phyloP scores from a whole-genome alignment of 2,797 vertebrate species.

The Octomys mimax region DNA sequence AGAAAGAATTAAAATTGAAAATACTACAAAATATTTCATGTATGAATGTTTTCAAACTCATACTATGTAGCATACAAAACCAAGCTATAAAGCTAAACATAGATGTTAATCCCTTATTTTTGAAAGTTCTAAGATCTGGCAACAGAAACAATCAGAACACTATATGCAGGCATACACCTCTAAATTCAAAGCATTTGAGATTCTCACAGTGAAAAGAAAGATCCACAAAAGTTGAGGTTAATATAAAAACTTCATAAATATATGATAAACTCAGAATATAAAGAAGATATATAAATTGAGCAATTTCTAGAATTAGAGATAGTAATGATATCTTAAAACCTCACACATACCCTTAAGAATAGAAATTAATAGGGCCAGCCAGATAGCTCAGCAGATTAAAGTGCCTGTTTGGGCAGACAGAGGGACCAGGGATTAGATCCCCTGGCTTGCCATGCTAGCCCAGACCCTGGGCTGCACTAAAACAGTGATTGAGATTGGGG shows the following conservation, averaged over 20 bases:
- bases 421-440: too few species aligned
- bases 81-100: neutral
- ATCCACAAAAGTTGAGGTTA: neutral
- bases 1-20: neutral
- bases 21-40: neutral
- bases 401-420: too few species aligned
- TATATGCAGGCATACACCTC: neutral
- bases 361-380: neutral
- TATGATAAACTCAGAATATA: neutral
- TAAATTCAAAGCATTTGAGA: neutral
- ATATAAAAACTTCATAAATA: neutral
- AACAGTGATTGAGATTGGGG: too few species aligned
- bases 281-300: neutral
- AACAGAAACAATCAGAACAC: neutral
- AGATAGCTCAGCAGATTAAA: too few species aligned
- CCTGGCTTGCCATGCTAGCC: too few species aligned
- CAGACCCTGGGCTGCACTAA: too few species aligned
- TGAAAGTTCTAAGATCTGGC: neutral
- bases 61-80: neutral
- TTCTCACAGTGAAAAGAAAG: neutral
- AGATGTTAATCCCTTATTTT: neutral
- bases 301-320: neutral
- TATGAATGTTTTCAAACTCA: neutral
- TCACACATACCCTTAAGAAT: neutral
- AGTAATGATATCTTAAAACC: neutral